Conservation (phyloP, 2,888 invertebrate genomes). For the Lordiphosa andalusiaca region DNA sequence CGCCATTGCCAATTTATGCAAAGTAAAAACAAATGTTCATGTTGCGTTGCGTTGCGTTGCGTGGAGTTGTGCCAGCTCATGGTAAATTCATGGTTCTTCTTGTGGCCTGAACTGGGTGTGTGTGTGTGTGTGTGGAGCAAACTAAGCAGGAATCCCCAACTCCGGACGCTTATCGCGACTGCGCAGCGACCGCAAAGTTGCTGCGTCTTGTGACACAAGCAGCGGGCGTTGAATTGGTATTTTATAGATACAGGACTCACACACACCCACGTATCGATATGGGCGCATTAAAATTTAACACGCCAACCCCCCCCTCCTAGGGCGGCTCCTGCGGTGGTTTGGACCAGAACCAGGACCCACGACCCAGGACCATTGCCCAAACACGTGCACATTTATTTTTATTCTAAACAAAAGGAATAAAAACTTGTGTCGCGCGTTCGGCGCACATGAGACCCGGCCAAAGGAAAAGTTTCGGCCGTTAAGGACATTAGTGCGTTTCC, state of each 20-base stretch:
- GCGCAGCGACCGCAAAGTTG: conserved; percentile 25
- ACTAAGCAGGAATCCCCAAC: conserved; percentile 15
- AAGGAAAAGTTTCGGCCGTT: conserved; percentile 30
- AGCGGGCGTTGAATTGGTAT: conserved; percentile 12
- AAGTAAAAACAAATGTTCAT: conserved; percentile 32
- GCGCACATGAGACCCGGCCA: conserved; percentile 71
- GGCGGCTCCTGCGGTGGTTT: conserved; percentile 3
- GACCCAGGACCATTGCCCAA: conserved; percentile 42
- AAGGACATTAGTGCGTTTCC: conserved; percentile 65
- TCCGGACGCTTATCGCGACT: conserved; percentile 24
- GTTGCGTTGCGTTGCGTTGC: conserved; percentile 30
- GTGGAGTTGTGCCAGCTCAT: conserved; percentile 45
- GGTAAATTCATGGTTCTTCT: conserved; percentile 54
- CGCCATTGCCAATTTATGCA: conserved; percentile 50
- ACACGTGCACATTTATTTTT: conserved; percentile 73
- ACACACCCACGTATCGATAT: conserved; percentile 48
- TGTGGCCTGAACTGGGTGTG: not conserved
- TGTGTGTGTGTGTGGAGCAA: conserved; percentile 6
- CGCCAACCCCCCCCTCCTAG: conserved; percentile 4
- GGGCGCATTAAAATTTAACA: conserved; percentile 78
- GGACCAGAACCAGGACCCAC: conserved; percentile 22
- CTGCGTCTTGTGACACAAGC: not conserved
- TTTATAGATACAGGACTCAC: conserved; percentile 32
- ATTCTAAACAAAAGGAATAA: conserved; percentile 78
- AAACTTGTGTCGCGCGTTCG: conserved; percentile 71